These are phyloP conservation scores for Salmo trutta DNA, from an alignment of 2,797 vertebrate genomes.

Conservation along the genomic window DNA sequence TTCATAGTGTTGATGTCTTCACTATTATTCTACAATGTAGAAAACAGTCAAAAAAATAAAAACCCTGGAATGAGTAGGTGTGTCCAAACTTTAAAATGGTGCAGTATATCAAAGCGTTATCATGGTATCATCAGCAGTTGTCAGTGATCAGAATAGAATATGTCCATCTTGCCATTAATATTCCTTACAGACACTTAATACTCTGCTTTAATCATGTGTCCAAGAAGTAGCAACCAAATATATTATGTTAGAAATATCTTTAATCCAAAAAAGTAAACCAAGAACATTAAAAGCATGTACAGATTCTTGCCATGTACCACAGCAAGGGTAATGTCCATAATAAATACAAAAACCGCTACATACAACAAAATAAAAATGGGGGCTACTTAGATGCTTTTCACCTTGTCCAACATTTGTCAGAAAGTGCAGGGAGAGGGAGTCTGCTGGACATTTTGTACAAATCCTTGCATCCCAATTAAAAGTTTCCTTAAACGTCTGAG, in stretches of 20 bases:
- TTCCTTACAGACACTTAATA: conserved; percentile 30
- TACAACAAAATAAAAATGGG: conserved; percentile 36
- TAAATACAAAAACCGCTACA: conserved; percentile 64
- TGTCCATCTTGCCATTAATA: conserved; percentile 28
- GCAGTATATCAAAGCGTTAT: conserved; percentile 68
- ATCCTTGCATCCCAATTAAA: conserved; percentile 16
- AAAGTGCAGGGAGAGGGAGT: conserved; percentile 66
- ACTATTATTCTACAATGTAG: too few species aligned
- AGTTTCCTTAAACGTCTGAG: conserved; percentile 23
- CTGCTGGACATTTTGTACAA: conserved; percentile 28
- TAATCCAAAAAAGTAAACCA: conserved; percentile 48
- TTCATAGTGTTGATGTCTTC: too few species aligned
- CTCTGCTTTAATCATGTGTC: conserved; percentile 35
- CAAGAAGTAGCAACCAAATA: conserved; percentile 65
- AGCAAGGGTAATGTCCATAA: conserved; percentile 46
- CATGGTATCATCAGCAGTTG: conserved; percentile 52
- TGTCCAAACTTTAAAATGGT: too few species aligned
- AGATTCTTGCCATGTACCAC: conserved; percentile 45
- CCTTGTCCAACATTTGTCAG: conserved; percentile 34
- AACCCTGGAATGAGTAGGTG: too few species aligned
- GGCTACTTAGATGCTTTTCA: conserved; percentile 34
- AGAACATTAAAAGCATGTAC: conserved; percentile 49
- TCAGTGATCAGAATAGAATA: conserved; percentile 28
- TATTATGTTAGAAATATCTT: conserved; percentile 74
- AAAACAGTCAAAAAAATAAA: too few species aligned